Evolutionary conservation across 2,113 vertebrate species (phyloP).

Genomic region (Chlamydotis undulata): DNA sequence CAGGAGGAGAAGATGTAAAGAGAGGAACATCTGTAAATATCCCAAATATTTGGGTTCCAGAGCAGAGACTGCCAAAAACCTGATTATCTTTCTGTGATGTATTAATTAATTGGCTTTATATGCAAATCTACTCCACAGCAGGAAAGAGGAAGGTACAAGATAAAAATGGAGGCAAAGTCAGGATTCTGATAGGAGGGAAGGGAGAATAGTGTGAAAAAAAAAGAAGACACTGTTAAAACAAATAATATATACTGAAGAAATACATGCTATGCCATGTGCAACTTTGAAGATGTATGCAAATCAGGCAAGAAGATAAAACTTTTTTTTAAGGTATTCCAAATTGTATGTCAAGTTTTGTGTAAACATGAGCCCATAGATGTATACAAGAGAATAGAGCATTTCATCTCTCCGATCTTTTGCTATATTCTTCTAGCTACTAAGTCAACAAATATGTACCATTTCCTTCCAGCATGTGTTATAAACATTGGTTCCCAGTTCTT

Average conservation of each 20-base stretch:
- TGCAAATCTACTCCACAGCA: not conserved
- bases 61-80: not conserved
- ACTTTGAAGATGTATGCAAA: not conserved
- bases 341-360: not conserved
- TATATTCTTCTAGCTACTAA: not conserved
- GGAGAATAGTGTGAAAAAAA: not conserved
- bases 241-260: not conserved
- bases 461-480: not conserved
- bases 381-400: not conserved
- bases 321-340: not conserved
- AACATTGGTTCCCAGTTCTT: not conserved
- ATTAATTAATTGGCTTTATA: not conserved
- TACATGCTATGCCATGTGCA: not conserved
- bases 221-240: not conserved
- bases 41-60: not conserved
- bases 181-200: not conserved
- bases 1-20: not conserved
- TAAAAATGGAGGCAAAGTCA: not conserved
- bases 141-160: not conserved
- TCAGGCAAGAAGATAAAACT: not conserved
- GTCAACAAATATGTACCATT: not conserved
- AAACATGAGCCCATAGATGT: not conserved
- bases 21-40: not conserved
- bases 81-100: not conserved
- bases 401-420: not conserved